A percentile compares a stretch with the other conserved stretches of the same genome.
phyloP scores from a whole-genome alignment of 1,140 invertebrate species.

The Battus philenor region DNA sequence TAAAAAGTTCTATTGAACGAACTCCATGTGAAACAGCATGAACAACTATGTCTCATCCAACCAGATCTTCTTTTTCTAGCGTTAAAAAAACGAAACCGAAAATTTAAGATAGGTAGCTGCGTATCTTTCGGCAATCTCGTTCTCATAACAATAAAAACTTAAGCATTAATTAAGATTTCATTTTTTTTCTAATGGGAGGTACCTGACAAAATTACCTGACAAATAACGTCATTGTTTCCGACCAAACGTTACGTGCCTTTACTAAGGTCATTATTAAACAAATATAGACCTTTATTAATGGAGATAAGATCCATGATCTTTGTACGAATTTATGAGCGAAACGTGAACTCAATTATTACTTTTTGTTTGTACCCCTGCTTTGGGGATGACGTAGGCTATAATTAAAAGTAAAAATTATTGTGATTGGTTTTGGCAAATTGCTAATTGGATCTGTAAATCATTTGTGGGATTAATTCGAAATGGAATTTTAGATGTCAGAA shows the following conservation, averaged over 20 bases:
- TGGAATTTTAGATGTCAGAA: slow-evolving; percentile 11
- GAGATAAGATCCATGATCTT: too few species aligned
- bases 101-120: slow-evolving; percentile 14
- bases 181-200: slow-evolving; percentile 41
- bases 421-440: slow-evolving; percentile 69
- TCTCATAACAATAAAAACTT: slow-evolving; percentile 25
- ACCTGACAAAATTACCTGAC: slow-evolving; percentile 41
- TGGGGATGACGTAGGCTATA: slow-evolving; percentile 30
- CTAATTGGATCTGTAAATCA: slow-evolving; percentile 43
- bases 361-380: slow-evolving; percentile 29
- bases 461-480: slow-evolving; percentile 10
- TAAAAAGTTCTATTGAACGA: too few species aligned
- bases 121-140: slow-evolving; percentile 22
- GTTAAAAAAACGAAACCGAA: slow-evolving; percentile 17
- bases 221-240: slow-evolving; percentile 46
- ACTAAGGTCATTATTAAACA: slow-evolving; percentile 5
- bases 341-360: slow-evolving; percentile 28
- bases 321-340: too few species aligned
- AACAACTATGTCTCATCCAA: too few species aligned
- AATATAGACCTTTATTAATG: slow-evolving; percentile 24
- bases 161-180: slow-evolving; percentile 38
- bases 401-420: slow-evolving; percentile 70
- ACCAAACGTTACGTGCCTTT: slow-evolving; percentile 21
- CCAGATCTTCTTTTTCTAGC: background rate
- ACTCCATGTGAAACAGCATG: too few species aligned